Conservation (phyloP, 2,797 vertebrate genomes). For the Alfaro cultratus region DNA sequence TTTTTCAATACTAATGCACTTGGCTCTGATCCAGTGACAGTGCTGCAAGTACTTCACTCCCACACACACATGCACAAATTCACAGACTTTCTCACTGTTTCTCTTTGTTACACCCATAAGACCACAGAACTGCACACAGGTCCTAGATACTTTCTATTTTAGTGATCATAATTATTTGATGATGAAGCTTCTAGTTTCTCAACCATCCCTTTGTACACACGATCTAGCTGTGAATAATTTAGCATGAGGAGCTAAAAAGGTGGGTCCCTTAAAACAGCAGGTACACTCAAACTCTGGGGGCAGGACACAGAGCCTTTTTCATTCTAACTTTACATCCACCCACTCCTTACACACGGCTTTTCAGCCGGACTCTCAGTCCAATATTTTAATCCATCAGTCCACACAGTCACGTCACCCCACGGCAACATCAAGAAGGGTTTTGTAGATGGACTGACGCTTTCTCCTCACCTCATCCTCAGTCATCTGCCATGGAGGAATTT, state of each 20-base stretch:
- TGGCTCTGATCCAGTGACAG: slow-evolving; percentile 40
- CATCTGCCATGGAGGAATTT: slow-evolving; percentile 85
- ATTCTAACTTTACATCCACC: slow-evolving; percentile 41
- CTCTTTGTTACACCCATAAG: slow-evolving; percentile 28
- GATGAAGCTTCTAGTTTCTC: slow-evolving; percentile 83
- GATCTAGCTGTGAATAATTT: slow-evolving; percentile 88
- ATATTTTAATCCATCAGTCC: slow-evolving; percentile 26
- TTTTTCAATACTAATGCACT: slow-evolving; percentile 39
- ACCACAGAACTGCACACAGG: slow-evolving; percentile 27
- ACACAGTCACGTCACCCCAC: slow-evolving; percentile 11
- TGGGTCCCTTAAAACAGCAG: slow-evolving; percentile 66
- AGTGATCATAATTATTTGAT: slow-evolving; percentile 84
- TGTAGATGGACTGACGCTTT: slow-evolving; percentile 41
- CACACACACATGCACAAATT: slow-evolving; percentile 23
- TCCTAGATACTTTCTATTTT: slow-evolving; percentile 60
- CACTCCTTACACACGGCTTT: slow-evolving; percentile 29
- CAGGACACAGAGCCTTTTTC: slow-evolving; percentile 38
- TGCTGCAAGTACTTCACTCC: slow-evolving; percentile 44
- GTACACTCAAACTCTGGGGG: slow-evolving; percentile 50
- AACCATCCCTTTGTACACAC: slow-evolving; percentile 80
- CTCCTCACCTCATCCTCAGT: slow-evolving; percentile 17
- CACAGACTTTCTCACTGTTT: slow-evolving; percentile 21
- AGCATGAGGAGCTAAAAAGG: slow-evolving; percentile 66
- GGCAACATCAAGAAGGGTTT: slow-evolving; percentile 26
- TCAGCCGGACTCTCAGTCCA: slow-evolving; percentile 22